A percentile compares a stretch with the other conserved stretches of the same genome.
These are phyloP conservation scores for Scomberomorus guttatus DNA, from an alignment of 2,797 vertebrate genomes.

Conservation along the genomic window DNA sequence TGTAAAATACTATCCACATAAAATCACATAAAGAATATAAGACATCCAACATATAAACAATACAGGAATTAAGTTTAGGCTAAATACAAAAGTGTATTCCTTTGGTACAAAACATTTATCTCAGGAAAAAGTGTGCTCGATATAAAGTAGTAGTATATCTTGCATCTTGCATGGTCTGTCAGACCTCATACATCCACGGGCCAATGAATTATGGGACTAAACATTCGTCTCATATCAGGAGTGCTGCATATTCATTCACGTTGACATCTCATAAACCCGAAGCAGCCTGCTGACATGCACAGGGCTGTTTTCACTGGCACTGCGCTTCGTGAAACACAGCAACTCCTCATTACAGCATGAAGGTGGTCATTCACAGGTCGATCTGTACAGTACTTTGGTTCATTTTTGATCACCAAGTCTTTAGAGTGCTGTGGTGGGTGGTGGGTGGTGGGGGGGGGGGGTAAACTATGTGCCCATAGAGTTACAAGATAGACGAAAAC, in stretches of 20 bases:
- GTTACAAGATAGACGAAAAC: constrained; percentile 45
- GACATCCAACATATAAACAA: constrained; percentile 76
- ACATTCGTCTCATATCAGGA: constrained; percentile 64
- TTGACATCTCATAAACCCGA: constrained; percentile 42
- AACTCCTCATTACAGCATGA: constrained; percentile 67
- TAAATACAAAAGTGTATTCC: constrained; percentile 78
- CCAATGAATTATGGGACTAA: constrained; percentile 41
- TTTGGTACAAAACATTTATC: constrained; percentile 84
- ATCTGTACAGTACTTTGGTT: constrained; percentile 80
- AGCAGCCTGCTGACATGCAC: constrained; percentile 48
- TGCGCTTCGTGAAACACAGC: constrained; percentile 42
- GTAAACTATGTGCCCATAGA: constrained; percentile 64
- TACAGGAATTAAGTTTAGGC: constrained; percentile 67
- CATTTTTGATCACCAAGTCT: constrained; percentile 55
- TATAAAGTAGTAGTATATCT: constrained; percentile 55
- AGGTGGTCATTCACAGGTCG: constrained; percentile 74
- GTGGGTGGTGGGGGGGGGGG: not conserved
- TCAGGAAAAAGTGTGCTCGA: constrained; percentile 61
- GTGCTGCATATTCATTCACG: constrained; percentile 62
- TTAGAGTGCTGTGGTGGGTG: constrained; percentile 24
- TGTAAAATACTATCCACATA: constrained; percentile 72
- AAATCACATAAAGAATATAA: constrained; percentile 62
- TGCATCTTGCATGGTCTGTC: constrained; percentile 58
- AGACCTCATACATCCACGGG: constrained; percentile 47
- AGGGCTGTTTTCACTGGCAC: constrained; percentile 48